Evolutionary conservation across 2,113 vertebrate species (phyloP).

Genomic region (Montifringilla adamsi): DNA sequence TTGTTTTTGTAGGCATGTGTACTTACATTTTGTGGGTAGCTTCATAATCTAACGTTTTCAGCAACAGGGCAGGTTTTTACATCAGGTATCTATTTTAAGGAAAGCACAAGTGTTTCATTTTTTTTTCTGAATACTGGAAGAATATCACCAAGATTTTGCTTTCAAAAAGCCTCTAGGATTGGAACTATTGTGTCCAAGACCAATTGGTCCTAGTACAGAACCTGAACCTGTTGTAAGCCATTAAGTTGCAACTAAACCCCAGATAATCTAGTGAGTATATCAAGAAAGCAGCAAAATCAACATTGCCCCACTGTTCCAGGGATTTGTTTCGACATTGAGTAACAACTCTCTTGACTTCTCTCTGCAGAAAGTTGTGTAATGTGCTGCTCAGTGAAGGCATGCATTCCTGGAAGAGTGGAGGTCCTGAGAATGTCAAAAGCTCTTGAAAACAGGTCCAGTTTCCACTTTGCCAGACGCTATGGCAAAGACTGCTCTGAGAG

Average conservation of each 20-base stretch:
- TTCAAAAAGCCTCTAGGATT: neutral
- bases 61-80: neutral
- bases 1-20: neutral
- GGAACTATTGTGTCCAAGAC: neutral
- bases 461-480: constrained; percentile 53
- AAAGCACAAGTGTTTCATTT: neutral
- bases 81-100: neutral
- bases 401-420: constrained; percentile 39
- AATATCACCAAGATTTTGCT: neutral
- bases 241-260: neutral
- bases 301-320: neutral
- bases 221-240: neutral
- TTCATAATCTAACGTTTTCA: neutral
- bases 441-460: constrained; percentile 65
- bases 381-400: neutral
- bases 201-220: neutral
- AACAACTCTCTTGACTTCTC: neutral
- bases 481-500: constrained; percentile 13
- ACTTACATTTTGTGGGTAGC: neutral
- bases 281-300: neutral
- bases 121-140: neutral
- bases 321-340: accelerated
- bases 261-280: neutral
- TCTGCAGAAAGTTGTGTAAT: neutral
- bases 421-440: constrained; percentile 68